Base-by-base conservation (phyloP, 1,140 invertebrate genomes). In the Cyclargus thomasi region DNA sequence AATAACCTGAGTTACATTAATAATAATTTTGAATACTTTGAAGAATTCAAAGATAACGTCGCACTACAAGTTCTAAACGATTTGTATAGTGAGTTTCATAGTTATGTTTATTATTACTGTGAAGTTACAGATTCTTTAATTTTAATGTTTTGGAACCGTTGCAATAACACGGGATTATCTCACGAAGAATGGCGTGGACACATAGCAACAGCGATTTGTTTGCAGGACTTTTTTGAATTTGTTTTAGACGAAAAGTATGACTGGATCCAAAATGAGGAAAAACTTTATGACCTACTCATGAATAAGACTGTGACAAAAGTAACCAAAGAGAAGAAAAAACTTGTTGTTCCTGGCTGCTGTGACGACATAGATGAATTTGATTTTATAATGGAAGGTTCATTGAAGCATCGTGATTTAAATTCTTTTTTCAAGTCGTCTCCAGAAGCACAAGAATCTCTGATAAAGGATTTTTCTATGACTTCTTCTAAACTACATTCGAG, bases 191-290 rank as follows among this genome's bases (percentile, higher is more conserved):
- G 86, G 82, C 74, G 83, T 4, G 80, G 83, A 64, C 88, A 82
- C 70, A 71, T 93, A 66, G 79, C 89, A 2, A 92, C 92, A n/a
- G 86, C 91, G 2, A 74, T 92, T 35, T 90, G 91, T 65, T 75
- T 93, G 18, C 82, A 89, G 75, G 91, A 93, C 71, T 93, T 92
- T 82, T 90, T 90, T 76, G 87, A 92, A 65, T 92, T 92, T 76
- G 86, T 92, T 22, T 73, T 88, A 36, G 79, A 90, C 47, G 91
- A 93, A 65, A 81, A 91, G 57, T 81, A 78, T 62, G 86, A 90
- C 16, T 92, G 92, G 92, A 85, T 92, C 23, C 74, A 89, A 73
- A 75, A 82, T 18, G 81, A 89, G 76, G 89, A 91, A 76, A 82
- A 80, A 72, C 72, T 81, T 21, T 88, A 90, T 73, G 77, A 85